Evolutionary conservation across 2,797 vertebrate species (phyloP).

Genomic region (Kryptolebias ocellatus): DNA sequence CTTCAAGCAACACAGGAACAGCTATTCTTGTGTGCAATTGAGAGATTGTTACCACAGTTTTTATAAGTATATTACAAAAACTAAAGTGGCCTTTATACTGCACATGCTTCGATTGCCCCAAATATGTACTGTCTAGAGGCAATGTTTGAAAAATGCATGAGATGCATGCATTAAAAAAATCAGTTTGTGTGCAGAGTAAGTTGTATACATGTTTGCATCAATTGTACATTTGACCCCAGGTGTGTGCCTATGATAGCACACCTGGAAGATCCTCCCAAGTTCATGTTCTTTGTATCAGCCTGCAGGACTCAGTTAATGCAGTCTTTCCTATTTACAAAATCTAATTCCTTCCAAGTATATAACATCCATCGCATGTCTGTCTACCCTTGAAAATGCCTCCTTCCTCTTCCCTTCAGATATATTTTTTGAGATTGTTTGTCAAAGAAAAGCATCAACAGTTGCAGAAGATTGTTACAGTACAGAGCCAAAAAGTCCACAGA

Average conservation of each 20-base stretch:
- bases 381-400: too few species aligned
- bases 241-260: neutral
- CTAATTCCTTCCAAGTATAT: neutral
- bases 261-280: neutral
- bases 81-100: too few species aligned
- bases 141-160: neutral
- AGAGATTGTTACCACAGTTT: too few species aligned
- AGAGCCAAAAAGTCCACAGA: slow-evolving; percentile 2
- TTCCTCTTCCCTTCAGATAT: neutral
- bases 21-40: too few species aligned
- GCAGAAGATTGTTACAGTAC: neutral
- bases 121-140: neutral
- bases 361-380: too few species aligned
- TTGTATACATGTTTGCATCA: neutral
- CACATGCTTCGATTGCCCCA: neutral
- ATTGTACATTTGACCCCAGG: neutral
- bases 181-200: neutral
- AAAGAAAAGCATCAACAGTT: neutral
- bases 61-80: too few species aligned
- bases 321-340: neutral
- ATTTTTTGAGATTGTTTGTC: neutral
- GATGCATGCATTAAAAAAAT: neutral
- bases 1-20: neutral
- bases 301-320: neutral
- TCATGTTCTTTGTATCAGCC: neutral